Evolutionary conservation across 2,888 invertebrate species (phyloP).

Genomic region (Notodonta dromedarius): DNA sequence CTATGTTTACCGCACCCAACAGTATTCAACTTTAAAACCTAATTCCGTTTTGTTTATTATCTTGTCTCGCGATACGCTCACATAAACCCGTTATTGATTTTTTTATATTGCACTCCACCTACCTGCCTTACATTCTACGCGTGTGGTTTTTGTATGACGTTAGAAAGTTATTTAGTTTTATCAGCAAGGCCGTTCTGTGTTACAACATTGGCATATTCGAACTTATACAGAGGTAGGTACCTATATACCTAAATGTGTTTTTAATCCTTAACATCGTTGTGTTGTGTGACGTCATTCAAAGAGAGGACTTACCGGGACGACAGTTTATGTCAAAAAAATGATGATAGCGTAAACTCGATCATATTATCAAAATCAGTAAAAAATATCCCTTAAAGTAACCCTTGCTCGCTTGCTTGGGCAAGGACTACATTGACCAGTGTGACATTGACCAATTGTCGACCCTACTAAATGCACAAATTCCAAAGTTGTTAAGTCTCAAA

Average conservation of each 20-base stretch:
- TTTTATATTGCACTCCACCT: conserved; percentile 1
- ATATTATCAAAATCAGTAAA: too few species aligned
- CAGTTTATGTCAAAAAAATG: too few species aligned
- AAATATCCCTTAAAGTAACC: too few species aligned
- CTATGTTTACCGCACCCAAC: conserved; percentile 57
- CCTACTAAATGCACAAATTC: too few species aligned
- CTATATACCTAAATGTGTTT: conserved; percentile 4
- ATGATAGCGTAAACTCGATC: too few species aligned
- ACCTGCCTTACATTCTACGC: conserved; percentile 14
- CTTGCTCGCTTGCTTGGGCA: too few species aligned
- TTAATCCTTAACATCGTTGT: too few species aligned
- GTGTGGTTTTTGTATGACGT: conserved; percentile 18
- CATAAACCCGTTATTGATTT: not conserved
- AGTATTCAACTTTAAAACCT: conserved; percentile 29
- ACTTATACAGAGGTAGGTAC: conserved; percentile 11
- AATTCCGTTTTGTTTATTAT: conserved; percentile 15
- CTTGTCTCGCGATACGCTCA: conserved; percentile 1
- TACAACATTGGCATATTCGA: conserved; percentile 28
- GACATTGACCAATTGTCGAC: too few species aligned
- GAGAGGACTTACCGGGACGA: too few species aligned
- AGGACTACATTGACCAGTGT: too few species aligned
- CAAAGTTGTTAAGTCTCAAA: too few species aligned
- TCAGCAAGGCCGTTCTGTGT: conserved; percentile 29
- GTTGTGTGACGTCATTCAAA: too few species aligned
- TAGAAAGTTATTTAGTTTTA: conserved; percentile 33